A percentile compares a stretch with the other conserved stretches of the same genome.
Evolutionary conservation across 2,888 invertebrate species (phyloP).

Genomic region (Limnephilus marmoratus): DNA sequence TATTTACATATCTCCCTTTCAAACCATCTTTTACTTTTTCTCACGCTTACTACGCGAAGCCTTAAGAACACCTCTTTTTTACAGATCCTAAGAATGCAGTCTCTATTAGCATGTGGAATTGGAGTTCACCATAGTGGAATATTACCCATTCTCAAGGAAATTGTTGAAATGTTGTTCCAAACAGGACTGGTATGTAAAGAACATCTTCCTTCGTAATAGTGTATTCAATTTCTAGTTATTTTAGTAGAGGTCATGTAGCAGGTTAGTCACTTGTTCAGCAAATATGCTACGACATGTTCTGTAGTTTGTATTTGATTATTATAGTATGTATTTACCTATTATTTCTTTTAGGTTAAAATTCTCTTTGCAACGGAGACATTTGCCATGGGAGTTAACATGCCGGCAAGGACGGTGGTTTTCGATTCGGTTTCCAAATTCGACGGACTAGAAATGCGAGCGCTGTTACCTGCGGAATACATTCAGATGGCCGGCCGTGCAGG

Average conservation of each 20-base stretch:
- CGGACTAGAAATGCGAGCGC: slow-evolving; percentile 85
- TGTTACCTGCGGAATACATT: slow-evolving; percentile 96
- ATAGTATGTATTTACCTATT: too few species aligned
- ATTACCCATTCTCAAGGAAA: slow-evolving; percentile 98
- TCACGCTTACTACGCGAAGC: too few species aligned
- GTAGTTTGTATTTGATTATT: not conserved
- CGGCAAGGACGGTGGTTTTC: slow-evolving; percentile 97
- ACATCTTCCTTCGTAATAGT: not conserved
- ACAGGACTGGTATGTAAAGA: slow-evolving; percentile 90
- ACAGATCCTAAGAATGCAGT: slow-evolving; percentile 81
- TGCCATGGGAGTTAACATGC: slow-evolving; percentile 99
- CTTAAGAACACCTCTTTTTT: slow-evolving; percentile 57
- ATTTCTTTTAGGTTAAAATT: slow-evolving; percentile 79
- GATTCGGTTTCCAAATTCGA: slow-evolving; percentile 95
- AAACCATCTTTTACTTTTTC: too few species aligned
- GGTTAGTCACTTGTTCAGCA: too few species aligned
- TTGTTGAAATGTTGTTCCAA: slow-evolving; percentile 98
- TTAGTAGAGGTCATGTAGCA: not conserved
- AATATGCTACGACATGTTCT: too few species aligned
- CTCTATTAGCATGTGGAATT: slow-evolving; percentile 89
- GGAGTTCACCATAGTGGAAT: slow-evolving; percentile 99
- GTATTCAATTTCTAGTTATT: not conserved
- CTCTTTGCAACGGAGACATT: slow-evolving; percentile 99
- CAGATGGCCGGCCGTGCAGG: slow-evolving; percentile 99
- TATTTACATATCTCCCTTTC: too few species aligned